Evolutionary conservation across 2,888 invertebrate genomes (phyloP).

Genomic region (Bombyx huttoni): DNA sequence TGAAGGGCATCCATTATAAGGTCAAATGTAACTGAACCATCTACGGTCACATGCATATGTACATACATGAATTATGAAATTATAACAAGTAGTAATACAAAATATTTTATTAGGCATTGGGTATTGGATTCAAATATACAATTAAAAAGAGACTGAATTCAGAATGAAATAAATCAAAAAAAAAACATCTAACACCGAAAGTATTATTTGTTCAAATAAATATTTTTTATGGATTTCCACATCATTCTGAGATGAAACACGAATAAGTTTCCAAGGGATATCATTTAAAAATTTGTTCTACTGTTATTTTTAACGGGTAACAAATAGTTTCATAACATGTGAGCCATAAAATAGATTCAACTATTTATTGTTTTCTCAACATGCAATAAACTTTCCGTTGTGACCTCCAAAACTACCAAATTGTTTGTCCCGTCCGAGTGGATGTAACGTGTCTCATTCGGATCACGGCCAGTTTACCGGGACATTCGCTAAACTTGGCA

Average conservation of each 20-base stretch:
- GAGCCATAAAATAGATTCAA: not conserved
- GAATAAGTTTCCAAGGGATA: no score
- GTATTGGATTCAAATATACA: no score
- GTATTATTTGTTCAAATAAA: no score
- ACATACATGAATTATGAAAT: no score
- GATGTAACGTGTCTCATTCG: constrained; percentile 1
- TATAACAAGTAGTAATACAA: no score
- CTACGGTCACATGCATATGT: not conserved
- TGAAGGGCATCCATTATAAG: constrained; percentile 13
- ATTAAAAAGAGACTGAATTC: no score
- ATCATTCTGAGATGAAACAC: no score
- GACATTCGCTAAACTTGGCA: constrained; percentile 44
- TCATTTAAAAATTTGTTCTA: no score
- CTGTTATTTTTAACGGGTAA: not conserved
- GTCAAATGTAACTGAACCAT: not conserved
- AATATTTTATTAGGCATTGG: no score
- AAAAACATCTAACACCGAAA: no score
- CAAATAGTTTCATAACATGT: not conserved
- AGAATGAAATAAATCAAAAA: no score
- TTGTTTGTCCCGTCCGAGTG: not conserved
- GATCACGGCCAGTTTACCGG: constrained; percentile 33
- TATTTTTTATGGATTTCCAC: no score
- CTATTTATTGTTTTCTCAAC: not conserved
- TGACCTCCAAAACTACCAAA: not conserved
- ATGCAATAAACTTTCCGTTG: not conserved